These are phyloP conservation scores for Cynoglossus semilaevis DNA, from an alignment of 2,113 vertebrate genomes.

Conservation along the genomic window DNA sequence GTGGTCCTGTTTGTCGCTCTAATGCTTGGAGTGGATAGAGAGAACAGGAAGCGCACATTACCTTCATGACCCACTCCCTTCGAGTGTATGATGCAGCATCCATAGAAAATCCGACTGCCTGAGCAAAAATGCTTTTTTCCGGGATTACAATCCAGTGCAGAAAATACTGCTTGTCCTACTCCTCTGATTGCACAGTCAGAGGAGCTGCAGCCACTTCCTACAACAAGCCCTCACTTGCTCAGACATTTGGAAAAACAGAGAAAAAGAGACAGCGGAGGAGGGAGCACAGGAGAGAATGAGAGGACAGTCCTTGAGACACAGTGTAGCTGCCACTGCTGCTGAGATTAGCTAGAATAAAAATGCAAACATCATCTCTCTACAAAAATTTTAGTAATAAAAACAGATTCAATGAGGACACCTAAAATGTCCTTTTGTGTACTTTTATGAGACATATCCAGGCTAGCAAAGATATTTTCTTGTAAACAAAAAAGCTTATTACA, in stretches of 20 bases:
- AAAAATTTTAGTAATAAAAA: too few species aligned
- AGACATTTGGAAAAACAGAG: slow-evolving; percentile 34
- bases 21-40: slow-evolving; percentile 21
- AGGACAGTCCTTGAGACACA: slow-evolving; percentile 53
- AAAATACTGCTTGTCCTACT: slow-evolving; percentile 37
- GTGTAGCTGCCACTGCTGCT: slow-evolving; percentile 23
- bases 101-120: slow-evolving; percentile 17
- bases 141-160: slow-evolving; percentile 14
- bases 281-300: slow-evolving; percentile 4
- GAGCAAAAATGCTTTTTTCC: slow-evolving; percentile 36
- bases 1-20: slow-evolving; percentile 1
- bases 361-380: too few species aligned
- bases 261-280: slow-evolving; percentile 11
- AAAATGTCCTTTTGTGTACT: too few species aligned
- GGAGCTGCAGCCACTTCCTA: slow-evolving; percentile 30
- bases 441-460: too few species aligned
- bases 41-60: slow-evolving; percentile 56
- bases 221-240: slow-evolving; percentile 43
- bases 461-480: too few species aligned
- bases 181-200: slow-evolving; percentile 27
- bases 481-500: too few species aligned
- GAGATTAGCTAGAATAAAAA: neutral
- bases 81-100: slow-evolving; percentile 46
- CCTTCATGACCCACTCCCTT: slow-evolving; percentile 65
- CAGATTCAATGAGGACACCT: too few species aligned